Base-by-base conservation (phyloP, 2,113 vertebrate species). In the Cairina moschata region DNA sequence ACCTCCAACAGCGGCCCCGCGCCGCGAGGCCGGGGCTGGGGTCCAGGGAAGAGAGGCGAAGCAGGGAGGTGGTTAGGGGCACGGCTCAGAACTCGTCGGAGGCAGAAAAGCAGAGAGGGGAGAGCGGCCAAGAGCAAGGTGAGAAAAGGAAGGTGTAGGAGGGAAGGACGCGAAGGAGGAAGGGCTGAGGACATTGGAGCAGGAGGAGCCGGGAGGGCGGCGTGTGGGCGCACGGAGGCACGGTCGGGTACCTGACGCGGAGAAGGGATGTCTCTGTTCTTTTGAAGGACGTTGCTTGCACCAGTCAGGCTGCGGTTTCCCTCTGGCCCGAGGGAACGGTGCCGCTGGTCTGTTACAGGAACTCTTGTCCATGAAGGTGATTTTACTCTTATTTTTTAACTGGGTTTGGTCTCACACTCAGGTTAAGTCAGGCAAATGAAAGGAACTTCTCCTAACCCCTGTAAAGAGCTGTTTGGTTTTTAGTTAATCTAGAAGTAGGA, bases 401-500 rank as follows among this genome's bases (percentile, higher is more conserved):
- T 88, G 93, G 72, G 58, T 95, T 85, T 95, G 96, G 85, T 88
- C 86, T 91, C 92, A 86, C 92, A 56, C 91, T 96, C 88, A 95
- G 95, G 95, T 94, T 94, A 86, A 82, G 86, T 84, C 78, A 81
- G 88, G 78, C 2, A 36, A 93, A 91, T 90, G 93, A 91, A 90
- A 86, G 95, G 94, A 48, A 86, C 94, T 95, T 95, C 91, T 86
- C 79, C 90, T 92, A 91, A 95, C 76, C 94, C 94, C 44, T 92
- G 83, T 85, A 91, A 79, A 91, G 80, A 94, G 93, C 88, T 88
- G 79, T 91, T 94, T 87, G 95, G 66, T 71, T 96, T 90, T 90
- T 72, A 82, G 88, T 79, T 89, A 78, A 46, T 17, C 86, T 95
- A 95, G 90, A 84, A 68, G 66, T 90, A 90, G 95, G 68, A 22